phyloP scores from a whole-genome alignment of 2,888 invertebrate genomes.

The Caenorhabditis sulstoni region DNA sequence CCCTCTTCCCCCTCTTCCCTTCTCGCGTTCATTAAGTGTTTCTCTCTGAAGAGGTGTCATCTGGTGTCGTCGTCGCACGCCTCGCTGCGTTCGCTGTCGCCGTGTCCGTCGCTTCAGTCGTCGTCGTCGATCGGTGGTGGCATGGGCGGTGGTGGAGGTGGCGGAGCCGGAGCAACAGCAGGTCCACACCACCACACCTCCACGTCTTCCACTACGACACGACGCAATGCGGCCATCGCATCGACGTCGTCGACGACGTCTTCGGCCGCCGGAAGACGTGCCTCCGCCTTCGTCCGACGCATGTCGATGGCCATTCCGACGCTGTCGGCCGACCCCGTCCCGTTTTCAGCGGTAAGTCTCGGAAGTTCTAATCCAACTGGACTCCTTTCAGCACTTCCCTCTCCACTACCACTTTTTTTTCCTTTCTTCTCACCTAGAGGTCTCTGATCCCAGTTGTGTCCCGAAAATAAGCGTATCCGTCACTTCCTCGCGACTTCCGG shows the following conservation, averaged over 20 bases:
- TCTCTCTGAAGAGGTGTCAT: constrained; percentile 33
- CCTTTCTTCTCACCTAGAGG: not conserved
- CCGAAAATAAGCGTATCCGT: constrained; percentile 24
- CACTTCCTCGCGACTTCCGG: constrained; percentile 38
- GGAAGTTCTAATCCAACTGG: not conserved
- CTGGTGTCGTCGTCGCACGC: constrained; percentile 50
- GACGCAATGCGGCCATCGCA: constrained; percentile 58
- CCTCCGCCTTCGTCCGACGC: constrained; percentile 75
- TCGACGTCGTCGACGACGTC: constrained; percentile 58
- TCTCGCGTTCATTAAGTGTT: not conserved
- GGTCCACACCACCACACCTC: constrained; percentile 13
- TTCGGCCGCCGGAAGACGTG: constrained; percentile 63
- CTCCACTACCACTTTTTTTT: not conserved
- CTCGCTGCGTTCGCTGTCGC: constrained; percentile 53
- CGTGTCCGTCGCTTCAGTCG: constrained; percentile 56
- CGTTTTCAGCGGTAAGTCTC: constrained; percentile 70
- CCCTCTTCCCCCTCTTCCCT: not conserved
- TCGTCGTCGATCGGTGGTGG: constrained; percentile 50
- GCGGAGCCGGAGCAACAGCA: constrained; percentile 14
- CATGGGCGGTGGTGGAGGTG: constrained; percentile 36
- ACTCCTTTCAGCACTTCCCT: constrained; percentile 1
- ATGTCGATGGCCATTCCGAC: constrained; percentile 79
- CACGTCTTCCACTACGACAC: constrained; percentile 18
- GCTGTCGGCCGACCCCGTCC: constrained; percentile 76
- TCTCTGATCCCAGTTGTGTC: not conserved